Percentiles rank a stretch among this genome's conserved stretches.
Evolutionary conservation across 2,888 invertebrate species (phyloP).

Genomic region (Anaspis maculata): DNA sequence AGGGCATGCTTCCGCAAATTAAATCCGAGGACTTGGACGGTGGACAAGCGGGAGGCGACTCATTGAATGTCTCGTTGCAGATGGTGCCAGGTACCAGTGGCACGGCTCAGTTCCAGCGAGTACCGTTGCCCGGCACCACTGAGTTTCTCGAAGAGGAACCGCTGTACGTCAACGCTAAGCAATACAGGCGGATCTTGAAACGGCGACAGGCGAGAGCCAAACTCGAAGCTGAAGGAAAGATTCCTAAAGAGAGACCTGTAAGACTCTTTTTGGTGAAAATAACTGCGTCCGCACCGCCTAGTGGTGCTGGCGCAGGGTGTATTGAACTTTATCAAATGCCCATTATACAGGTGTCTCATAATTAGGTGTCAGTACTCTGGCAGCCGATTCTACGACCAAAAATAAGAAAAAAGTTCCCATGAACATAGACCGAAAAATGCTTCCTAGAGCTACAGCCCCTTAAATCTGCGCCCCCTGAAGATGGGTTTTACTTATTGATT

Average conservation of each 20-base stretch:
- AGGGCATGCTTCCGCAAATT: too few relatives aligned
- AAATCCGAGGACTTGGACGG: too few relatives aligned
- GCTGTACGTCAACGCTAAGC: slow-evolving; percentile 96
- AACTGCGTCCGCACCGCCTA: neutral
- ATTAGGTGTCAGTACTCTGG: too few relatives aligned
- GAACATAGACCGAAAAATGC: too few relatives aligned
- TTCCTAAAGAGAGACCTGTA: slow-evolving; percentile 92
- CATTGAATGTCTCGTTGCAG: slow-evolving; percentile 30
- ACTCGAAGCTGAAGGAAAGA: slow-evolving; percentile 88
- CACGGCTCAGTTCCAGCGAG: slow-evolving; percentile 49
- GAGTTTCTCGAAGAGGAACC: slow-evolving; percentile 85
- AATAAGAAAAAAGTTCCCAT: too few relatives aligned
- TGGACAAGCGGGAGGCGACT: too few relatives aligned
- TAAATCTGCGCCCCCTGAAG: too few relatives aligned
- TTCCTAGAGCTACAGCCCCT: too few relatives aligned
- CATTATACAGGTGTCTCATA: too few relatives aligned
- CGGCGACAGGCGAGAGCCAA: slow-evolving; percentile 90
- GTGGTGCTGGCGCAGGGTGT: neutral
- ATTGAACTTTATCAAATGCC: too few relatives aligned
- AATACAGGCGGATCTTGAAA: slow-evolving; percentile 93
- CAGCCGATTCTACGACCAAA: too few relatives aligned
- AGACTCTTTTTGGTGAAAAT: slow-evolving; percentile 30
- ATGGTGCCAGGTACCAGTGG: slow-evolving; percentile 50
- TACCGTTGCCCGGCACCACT: slow-evolving; percentile 53
- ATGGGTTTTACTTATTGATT: too few relatives aligned